Evolutionary conservation across 2,888 invertebrate genomes (phyloP).

Genomic region (Tachina grossa): DNA sequence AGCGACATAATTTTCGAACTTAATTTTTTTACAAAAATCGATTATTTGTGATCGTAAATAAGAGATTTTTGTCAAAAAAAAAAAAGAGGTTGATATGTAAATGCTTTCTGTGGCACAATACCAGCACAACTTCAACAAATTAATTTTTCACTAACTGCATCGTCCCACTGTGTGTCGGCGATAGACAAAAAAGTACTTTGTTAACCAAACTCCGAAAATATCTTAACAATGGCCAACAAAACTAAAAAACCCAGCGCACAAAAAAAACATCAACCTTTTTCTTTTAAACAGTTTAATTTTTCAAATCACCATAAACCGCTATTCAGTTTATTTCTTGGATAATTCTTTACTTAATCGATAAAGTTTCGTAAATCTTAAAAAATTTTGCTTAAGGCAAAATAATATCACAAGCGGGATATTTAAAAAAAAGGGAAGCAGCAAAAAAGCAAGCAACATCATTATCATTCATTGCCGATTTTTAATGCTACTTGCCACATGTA

Average conservation of each 20-base stretch:
- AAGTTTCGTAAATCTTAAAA: conserved; percentile 37
- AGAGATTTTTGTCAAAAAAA: too few species aligned
- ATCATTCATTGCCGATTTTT: conserved; percentile 30
- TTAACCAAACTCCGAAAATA: conserved; percentile 48
- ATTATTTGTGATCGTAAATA: too few species aligned
- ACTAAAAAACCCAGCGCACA: conserved; percentile 11
- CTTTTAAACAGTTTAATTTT: conserved; percentile 59
- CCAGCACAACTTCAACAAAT: too few species aligned
- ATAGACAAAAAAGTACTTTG: conserved; percentile 39
- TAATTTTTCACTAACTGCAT: background rate
- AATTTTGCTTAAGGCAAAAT: conserved; percentile 13
- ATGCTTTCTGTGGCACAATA: background rate
- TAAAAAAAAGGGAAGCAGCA: background rate
- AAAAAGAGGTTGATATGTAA: too few species aligned
- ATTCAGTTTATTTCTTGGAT: conserved; percentile 22
- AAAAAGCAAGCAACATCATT: conserved; percentile 16
- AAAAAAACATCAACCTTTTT: conserved; percentile 24
- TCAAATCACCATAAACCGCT: conserved; percentile 62
- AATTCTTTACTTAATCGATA: conserved; percentile 46
- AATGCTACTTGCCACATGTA: conserved; percentile 38
- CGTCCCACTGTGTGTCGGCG: conserved; percentile 49
- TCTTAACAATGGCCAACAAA: conserved; percentile 57
- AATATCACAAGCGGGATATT: background rate
- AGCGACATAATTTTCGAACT: too few species aligned
- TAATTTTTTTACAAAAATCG: too few species aligned